Conservation (phyloP, 2,888 invertebrate genomes). For the Kryphioiulus occultus region DNA sequence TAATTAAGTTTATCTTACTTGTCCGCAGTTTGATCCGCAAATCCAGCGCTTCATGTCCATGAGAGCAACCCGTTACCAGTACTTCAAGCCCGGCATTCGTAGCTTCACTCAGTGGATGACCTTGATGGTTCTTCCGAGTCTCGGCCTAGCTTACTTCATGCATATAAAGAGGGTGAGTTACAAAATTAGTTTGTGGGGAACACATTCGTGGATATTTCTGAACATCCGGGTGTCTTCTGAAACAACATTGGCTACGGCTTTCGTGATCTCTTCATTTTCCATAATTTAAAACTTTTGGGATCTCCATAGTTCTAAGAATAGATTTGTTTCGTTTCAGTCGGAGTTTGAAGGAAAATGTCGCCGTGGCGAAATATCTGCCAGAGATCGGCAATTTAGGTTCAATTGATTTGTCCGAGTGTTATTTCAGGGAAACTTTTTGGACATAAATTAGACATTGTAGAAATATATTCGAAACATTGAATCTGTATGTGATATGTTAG, state of each 20-base stretch:
- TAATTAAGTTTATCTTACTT: constrained; percentile 7
- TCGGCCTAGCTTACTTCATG: neutral
- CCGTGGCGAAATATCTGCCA: constrained; percentile 77
- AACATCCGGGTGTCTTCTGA: no score
- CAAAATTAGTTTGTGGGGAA: neutral
- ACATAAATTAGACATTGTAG: neutral
- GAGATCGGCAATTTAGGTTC: constrained; percentile 64
- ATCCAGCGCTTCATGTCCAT: constrained; percentile 47
- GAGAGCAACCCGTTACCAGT: neutral
- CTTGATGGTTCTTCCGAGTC: neutral
- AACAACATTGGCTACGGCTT: no score
- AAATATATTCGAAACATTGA: neutral
- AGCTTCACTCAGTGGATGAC: neutral
- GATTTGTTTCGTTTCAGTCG: no score
- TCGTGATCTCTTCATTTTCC: no score
- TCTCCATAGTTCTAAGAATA: no score
- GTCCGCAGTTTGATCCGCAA: constrained; percentile 44
- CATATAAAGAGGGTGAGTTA: neutral
- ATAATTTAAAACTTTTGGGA: no score
- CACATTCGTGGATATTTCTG: no score
- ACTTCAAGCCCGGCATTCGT: constrained; percentile 28
- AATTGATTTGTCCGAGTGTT: neutral
- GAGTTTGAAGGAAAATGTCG: constrained; percentile 69
- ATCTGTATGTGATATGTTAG: neutral
- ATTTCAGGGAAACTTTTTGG: neutral